Percentiles rank a stretch among this genome's conserved stretches.
phyloP scores from a whole-genome alignment of 2,797 vertebrate species.

The Gambelia wislizenii region DNA sequence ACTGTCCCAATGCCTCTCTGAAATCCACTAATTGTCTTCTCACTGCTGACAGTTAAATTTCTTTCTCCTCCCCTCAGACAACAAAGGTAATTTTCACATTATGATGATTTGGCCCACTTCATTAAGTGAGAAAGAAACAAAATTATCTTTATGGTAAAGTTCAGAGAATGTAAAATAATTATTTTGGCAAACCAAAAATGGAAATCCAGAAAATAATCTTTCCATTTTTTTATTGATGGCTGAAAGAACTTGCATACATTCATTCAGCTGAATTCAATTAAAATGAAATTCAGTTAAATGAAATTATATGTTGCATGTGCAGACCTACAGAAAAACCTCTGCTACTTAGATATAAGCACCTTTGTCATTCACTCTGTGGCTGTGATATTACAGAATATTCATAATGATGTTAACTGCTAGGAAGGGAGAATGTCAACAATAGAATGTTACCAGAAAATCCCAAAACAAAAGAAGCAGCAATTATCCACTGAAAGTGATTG shows the following conservation, averaged over 20 bases:
- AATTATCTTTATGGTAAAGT: slow-evolving; percentile 35
- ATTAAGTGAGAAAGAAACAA: slow-evolving; percentile 17
- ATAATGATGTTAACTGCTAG: slow-evolving; percentile 6
- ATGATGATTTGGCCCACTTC: not conserved
- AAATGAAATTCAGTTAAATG: not conserved
- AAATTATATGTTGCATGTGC: slow-evolving; percentile 9
- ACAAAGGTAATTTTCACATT: slow-evolving; percentile 13
- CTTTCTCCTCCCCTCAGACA: not conserved
- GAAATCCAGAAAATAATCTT: not conserved
- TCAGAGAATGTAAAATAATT: slow-evolving; percentile 19
- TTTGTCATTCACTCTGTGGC: not conserved
- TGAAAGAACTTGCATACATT: not conserved
- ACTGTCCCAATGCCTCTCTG: slow-evolving; percentile 2
- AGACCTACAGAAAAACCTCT: not conserved
- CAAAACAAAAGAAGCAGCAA: not conserved
- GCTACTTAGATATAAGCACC: not conserved
- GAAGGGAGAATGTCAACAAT: not conserved
- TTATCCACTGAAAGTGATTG: not conserved
- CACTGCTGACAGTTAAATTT: slow-evolving; percentile 14
- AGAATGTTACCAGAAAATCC: not conserved
- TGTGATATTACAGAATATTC: not conserved
- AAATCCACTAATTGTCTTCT: slow-evolving; percentile 42
- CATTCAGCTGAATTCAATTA: not conserved
- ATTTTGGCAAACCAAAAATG: not conserved
- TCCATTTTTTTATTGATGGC: fast-evolving